Conservation (phyloP, 1,140 invertebrate species). For the Pseudomyrmex gracilis region DNA sequence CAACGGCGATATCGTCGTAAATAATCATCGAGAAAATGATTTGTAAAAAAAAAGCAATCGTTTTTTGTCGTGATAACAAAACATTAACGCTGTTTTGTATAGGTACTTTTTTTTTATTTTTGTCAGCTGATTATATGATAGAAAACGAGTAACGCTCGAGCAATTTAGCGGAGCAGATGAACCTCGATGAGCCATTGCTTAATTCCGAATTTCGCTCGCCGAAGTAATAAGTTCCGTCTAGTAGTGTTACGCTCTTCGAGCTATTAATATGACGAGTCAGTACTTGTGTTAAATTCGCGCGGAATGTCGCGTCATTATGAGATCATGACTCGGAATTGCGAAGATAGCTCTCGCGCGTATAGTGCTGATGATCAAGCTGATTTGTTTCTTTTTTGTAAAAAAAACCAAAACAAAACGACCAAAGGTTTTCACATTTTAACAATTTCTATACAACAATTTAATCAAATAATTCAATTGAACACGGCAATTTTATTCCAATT, state of each 20-base stretch:
- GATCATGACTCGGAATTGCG: constrained; percentile 48
- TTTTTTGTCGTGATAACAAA: too few species aligned
- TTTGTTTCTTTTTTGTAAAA: neutral
- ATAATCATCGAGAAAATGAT: too few species aligned
- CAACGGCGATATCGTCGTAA: too few species aligned
- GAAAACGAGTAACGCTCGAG: neutral
- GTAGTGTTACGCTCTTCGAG: neutral
- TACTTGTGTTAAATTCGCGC: constrained; percentile 61
- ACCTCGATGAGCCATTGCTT: neutral
- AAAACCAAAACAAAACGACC: neutral
- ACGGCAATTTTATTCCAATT: neutral
- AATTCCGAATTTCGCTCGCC: constrained; percentile 9
- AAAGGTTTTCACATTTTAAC: neutral
- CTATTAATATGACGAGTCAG: constrained; percentile 65
- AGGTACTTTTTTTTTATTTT: too few species aligned
- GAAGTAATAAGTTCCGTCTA: constrained; percentile 4
- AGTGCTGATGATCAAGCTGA: neutral
- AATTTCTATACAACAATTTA: neutral
- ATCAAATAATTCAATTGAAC: too few species aligned
- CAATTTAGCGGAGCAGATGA: neutral
- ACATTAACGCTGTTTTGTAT: too few species aligned
- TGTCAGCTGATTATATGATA: too few species aligned
- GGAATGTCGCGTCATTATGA: constrained; percentile 67
- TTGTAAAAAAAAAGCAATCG: too few species aligned
- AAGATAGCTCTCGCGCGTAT: constrained; percentile 34